A percentile compares a stretch with the other conserved stretches of the same genome.
phyloP scores from a whole-genome alignment of 2,797 vertebrate genomes.

The Enoplosus armatus region DNA sequence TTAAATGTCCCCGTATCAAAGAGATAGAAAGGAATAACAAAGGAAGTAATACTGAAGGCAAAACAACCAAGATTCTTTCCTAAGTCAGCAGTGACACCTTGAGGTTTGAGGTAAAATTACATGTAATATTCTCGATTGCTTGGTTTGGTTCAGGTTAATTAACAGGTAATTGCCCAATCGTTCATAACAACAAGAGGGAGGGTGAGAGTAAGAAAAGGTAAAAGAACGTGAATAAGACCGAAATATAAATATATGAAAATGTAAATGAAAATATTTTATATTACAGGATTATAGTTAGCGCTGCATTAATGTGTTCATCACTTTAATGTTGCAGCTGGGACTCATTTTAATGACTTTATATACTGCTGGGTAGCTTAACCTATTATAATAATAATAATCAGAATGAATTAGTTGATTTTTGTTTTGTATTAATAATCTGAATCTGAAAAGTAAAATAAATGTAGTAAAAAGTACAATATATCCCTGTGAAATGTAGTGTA shows the following conservation, averaged over 20 bases:
- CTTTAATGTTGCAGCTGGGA: background rate
- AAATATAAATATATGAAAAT: background rate
- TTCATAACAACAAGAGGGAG: background rate
- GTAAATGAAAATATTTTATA: background rate
- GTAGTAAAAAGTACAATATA: background rate
- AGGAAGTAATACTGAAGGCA: background rate
- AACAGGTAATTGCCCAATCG: background rate
- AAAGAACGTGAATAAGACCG: background rate
- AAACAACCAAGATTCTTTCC: conserved; percentile 35
- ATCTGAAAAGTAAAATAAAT: background rate
- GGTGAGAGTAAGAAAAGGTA: background rate
- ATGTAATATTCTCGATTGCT: background rate
- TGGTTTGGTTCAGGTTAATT: background rate
- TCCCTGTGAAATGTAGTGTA: background rate
- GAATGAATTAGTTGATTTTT: background rate
- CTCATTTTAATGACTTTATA: background rate
- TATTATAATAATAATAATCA: background rate
- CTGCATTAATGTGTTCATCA: background rate
- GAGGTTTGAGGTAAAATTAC: conserved; percentile 52
- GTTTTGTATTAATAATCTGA: background rate
- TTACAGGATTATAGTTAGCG: background rate
- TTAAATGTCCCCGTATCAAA: conserved; percentile 18
- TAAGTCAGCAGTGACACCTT: conserved; percentile 73
- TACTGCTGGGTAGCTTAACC: too few relatives aligned
- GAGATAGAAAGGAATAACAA: conserved; percentile 43